phyloP scores from a whole-genome alignment of 2,888 invertebrate species.

The Apamea sordens region DNA sequence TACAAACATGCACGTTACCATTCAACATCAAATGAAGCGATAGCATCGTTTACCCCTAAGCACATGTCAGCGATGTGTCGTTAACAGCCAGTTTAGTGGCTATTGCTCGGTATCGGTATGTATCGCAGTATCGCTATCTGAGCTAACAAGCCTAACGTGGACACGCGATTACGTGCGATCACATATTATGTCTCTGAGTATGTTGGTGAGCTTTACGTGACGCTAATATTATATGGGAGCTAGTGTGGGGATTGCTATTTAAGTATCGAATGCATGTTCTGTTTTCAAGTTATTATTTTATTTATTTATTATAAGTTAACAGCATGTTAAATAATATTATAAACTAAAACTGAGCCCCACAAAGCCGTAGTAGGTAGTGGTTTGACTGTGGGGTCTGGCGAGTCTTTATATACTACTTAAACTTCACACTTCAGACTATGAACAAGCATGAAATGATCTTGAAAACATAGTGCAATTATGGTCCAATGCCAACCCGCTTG shows the following conservation, averaged over 20 bases:
- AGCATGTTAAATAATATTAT: no score
- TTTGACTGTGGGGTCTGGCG: no score
- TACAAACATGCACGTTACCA: not conserved
- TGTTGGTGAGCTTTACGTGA: constrained; percentile 24
- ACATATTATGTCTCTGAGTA: constrained; percentile 11
- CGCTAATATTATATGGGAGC: not conserved
- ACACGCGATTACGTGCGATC: constrained; percentile 53
- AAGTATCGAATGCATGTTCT: not conserved
- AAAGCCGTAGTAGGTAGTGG: no score
- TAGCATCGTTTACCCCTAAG: constrained; percentile 18
- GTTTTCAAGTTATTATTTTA: not conserved
- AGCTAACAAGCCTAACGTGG: constrained; percentile 48
- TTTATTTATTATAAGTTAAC: no score
- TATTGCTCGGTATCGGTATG: constrained; percentile 18
- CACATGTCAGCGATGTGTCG: constrained; percentile 32
- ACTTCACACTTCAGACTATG: no score
- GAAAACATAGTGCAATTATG: no score
- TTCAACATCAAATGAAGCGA: constrained; percentile 47
- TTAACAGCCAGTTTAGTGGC: constrained; percentile 18
- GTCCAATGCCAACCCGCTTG: no score
- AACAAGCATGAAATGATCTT: no score
- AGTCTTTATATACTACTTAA: no score
- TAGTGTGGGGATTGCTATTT: not conserved
- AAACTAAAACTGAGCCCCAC: no score
- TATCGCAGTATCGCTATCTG: constrained; percentile 46